phyloP scores from a whole-genome alignment of 2,888 invertebrate species.

The Spicauda simplicius region DNA sequence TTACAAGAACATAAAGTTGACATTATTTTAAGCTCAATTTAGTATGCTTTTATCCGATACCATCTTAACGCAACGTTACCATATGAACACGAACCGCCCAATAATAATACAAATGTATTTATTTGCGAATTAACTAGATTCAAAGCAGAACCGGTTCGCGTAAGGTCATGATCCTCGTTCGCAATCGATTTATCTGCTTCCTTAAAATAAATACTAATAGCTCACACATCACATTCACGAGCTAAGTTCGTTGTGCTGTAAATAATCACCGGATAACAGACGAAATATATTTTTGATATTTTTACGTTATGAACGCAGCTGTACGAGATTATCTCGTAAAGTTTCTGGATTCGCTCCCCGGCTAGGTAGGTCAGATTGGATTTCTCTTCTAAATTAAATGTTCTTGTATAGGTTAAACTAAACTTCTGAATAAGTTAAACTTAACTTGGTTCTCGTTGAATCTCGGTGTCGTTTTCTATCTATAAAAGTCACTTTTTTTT shows the following conservation, averaged over 20 bases:
- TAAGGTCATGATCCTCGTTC: conserved; percentile 33
- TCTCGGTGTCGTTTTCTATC: no score
- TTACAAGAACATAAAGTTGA: no score
- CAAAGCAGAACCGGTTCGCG: conserved; percentile 20
- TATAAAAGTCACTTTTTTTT: no score
- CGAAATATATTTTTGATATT: background rate
- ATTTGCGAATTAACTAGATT: conserved; percentile 17
- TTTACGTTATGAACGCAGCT: no score
- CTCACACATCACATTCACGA: conserved; percentile 1
- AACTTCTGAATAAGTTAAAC: no score
- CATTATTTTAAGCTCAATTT: no score
- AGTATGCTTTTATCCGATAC: background rate
- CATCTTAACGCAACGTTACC: background rate
- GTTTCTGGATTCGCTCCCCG: no score
- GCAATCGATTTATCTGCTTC: conserved; percentile 12
- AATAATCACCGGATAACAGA: background rate
- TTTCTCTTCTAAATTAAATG: no score
- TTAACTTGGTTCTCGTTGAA: no score
- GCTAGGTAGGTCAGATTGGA: no score
- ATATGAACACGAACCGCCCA: background rate
- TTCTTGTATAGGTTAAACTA: no score
- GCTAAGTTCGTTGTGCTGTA: background rate
- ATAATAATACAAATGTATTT: conserved; percentile 6
- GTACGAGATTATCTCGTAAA: no score
- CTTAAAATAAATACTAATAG: conserved; percentile 18